These are phyloP conservation scores for Hecatera dysodea DNA, from an alignment of 2,888 invertebrate genomes.

Conservation along the genomic window DNA sequence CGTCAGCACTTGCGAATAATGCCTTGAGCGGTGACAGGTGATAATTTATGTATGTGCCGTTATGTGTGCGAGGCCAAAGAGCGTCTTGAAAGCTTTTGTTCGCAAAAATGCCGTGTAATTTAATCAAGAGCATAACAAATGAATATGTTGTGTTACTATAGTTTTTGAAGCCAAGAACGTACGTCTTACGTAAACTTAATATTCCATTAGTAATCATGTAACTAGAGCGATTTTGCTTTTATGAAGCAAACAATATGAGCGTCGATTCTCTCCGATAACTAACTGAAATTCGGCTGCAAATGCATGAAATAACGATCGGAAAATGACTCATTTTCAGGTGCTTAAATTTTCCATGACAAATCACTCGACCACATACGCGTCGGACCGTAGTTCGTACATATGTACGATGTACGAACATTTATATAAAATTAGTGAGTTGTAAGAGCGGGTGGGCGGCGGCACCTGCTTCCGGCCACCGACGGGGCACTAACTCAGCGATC, in stretches of 20 bases:
- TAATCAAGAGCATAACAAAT: slow-evolving; percentile 40
- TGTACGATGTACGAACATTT: slow-evolving; percentile 64
- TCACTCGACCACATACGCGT: slow-evolving; percentile 63
- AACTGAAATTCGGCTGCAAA: slow-evolving; percentile 26
- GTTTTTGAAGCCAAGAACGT: neutral
- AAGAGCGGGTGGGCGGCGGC: slow-evolving; percentile 77
- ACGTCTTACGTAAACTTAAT: neutral
- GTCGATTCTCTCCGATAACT: neutral
- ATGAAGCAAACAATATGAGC: neutral
- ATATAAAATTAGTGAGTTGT: slow-evolving; percentile 86
- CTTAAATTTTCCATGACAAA: slow-evolving; percentile 65
- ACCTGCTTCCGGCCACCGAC: slow-evolving; percentile 85
- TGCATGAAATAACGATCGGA: slow-evolving; percentile 35
- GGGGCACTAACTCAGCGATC: slow-evolving; percentile 84
- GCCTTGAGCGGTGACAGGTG: slow-evolving; percentile 66
- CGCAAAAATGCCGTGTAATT: slow-evolving; percentile 39
- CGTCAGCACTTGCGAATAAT: slow-evolving; percentile 66
- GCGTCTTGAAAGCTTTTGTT: slow-evolving; percentile 45
- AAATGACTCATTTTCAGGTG: slow-evolving; percentile 54
- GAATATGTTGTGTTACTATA: slow-evolving; percentile 1
- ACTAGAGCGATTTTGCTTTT: slow-evolving; percentile 15
- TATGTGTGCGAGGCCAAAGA: slow-evolving; percentile 35
- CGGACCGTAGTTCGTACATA: slow-evolving; percentile 43
- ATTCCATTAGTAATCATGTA: slow-evolving; percentile 14
- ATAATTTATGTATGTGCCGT: slow-evolving; percentile 58